Evolutionary conservation across 1,140 invertebrate genomes (phyloP), one percentile per base, ranked within the genome.

Genomic region (Ridgeia piscesae): DNA sequence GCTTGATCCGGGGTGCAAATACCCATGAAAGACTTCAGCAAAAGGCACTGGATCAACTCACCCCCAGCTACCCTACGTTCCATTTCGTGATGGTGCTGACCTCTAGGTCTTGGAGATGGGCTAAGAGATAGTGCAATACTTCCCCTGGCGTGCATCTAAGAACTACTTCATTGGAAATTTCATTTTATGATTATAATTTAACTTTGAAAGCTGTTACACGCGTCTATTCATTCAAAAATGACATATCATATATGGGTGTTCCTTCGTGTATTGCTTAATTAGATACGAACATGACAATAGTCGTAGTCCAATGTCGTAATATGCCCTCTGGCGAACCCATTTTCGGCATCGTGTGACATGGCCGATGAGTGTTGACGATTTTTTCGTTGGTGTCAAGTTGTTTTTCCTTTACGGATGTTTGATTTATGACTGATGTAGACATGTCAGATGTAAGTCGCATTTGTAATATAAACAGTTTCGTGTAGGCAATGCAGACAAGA

Each of bases 321-420:
- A 77, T 77, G 58, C 58, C 58, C 6, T 77, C 58, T 77, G 58
- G 17, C 58, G 58, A 77, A 77, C 58, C 58, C 11, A 77, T 21
- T 77, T 77, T 77, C 58, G 58, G 58, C 58, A 77, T 77, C 58
- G 58, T 77, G 58, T 77, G 58, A 77, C 58, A 77, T 77, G 58
- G 58, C 58, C 58, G 58, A 21, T 21, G 58, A 77, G 8, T 77
- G 58, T 77, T 77, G 58, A 77, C 58, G 58, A 21, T 77, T 77
- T 77, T 77, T 77, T 77, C 58, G 58, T 21, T 77, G 58, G 11
- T 77, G 8, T 77, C 58, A 77, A 77, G 8, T 77, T 77, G 58
- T 77, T 21, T 77, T 77, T 31, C 58, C 17, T 77, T 77, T 77
- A 21, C 27, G 58, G 58, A 77, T 6, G 14, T 77, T 77, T 77